Evolutionary conservation across 2,113 vertebrate species (phyloP), one percentile per base, ranked within the genome.

Genomic region (Gadus chalcogrammus): DNA sequence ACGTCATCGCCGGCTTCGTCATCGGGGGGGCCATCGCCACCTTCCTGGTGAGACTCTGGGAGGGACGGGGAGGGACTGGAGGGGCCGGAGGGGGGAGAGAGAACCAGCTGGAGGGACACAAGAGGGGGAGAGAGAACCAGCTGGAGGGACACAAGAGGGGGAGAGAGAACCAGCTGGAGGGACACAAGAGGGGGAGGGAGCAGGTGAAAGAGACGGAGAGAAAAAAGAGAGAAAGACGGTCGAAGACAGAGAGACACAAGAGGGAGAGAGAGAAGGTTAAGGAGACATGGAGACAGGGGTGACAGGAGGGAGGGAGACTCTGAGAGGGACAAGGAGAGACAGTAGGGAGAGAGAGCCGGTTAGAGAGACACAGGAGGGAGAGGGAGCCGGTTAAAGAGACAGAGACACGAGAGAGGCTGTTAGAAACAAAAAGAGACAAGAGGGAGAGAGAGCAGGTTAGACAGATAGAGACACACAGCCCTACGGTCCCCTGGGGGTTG

Each of bases 1-100:
- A 99, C 71, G 95, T 99, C 88, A 97, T 99, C 80, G 97, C 97
- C 15, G 97, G 97, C 75, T 98, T 96, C 81, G 79, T 97, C 85
- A 96, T 98, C 0, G 97, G 97, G 60, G 90, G 93, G 60, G 94
- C 97, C 79, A 97, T 98, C 81, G 95, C 97, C 82, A 93, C 94
- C 0, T 99, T 99, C 89, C 91, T 99, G 94, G 97, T 99, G 90
- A 95, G 95, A 89, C 69, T 12, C 0, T 11, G 42, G 8, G 42
- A 48, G 12, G 12, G 42, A 13, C 1, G 12, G 9, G 11, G 42
- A 48, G 42, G 11, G 42, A 48, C 24, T 24, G 24, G 42, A 48
- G 42, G 11, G 42, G 20, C 20, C 20, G 20, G 42, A 48, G 3
- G 1, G 20, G 28, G 5, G 28, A 31, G 28, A 55, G 12, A 55